Base-by-base conservation (phyloP, 2,113 vertebrate genomes). In the Ciconia boyciana region DNA sequence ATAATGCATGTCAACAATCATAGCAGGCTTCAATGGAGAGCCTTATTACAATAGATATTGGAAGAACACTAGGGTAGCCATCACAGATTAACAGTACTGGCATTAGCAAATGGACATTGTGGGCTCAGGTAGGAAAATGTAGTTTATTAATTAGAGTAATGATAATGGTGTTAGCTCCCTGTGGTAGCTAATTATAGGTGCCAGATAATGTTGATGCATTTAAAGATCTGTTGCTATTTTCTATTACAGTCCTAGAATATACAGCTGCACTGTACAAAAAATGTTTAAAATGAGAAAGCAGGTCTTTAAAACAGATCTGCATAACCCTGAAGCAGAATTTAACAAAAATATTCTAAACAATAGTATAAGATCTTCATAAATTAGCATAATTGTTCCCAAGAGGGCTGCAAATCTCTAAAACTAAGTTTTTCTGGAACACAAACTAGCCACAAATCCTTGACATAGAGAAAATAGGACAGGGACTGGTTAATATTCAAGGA, bases 121-220 rank as follows among this genome's bases (percentile, higher is more conserved):
- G 74, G 39, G 57, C 41, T 87, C 61, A 91, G 89, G 90, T 89
- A 72, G 78, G 60, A 83, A 93, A 89, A 77, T 1, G 1, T 25
- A 60, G 49, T 97, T 96, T 93, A 80, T 92, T 92, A 72, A 84
- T 94, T 91, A 90, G 66, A 93, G 39, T 84, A 88, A 92, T 84
- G 86, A 68, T 87, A 90, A 52, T 65, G 79, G 24, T 84, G 32
- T 54, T 94, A 84, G 28, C 43, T 93, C 57, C 43, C 76, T 29
- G 4, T 83, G 80, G 83, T 58, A 86, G 75, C 34, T 88, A 92
- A 77, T 96, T 95, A 94, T 83, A 66, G 70, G 87, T 86, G 66
- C 24, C 72, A 44, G 82, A 71, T 65, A 92, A 71, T 44, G 32
- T 16, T 75, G 80, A 88, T 66, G 46, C 31, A 46, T 88, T 94